Conservation (phyloP, 2,888 invertebrate species). For the Pandemis heparana region DNA sequence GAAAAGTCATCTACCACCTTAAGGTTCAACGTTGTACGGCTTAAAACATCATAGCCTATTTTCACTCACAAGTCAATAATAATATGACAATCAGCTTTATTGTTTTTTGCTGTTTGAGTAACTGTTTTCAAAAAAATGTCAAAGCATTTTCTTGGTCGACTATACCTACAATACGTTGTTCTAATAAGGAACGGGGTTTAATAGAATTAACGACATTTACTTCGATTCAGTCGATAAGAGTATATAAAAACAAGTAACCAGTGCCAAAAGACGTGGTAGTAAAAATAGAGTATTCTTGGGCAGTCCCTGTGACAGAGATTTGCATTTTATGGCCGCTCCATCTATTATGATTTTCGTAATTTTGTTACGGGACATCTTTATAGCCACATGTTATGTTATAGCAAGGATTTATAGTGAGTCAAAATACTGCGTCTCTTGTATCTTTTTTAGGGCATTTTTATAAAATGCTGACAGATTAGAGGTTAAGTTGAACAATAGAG, state of each 20-base stretch:
- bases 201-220: not conserved
- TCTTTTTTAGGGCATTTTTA: too few species aligned
- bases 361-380: not conserved
- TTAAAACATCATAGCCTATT: too few species aligned
- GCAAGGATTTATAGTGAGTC: not conserved
- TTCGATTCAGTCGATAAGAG: not conserved
- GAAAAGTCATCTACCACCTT: too few species aligned
- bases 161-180: not conserved
- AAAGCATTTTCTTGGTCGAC: too few species aligned
- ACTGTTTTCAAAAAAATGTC: too few species aligned
- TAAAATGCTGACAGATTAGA: too few species aligned
- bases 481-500: too few species aligned
- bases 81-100: too few species aligned
- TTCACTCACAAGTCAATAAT: too few species aligned
- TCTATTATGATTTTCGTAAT: constrained; percentile 4
- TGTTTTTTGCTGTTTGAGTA: too few species aligned
- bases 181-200: not conserved
- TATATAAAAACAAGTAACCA: constrained; percentile 18
- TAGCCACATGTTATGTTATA: not conserved
- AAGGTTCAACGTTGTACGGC: too few species aligned
- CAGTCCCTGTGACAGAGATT: constrained; percentile 1
- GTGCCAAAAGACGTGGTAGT: constrained; percentile 25
- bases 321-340: constrained; percentile 26
- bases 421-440: not conserved
- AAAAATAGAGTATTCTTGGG: constrained; percentile 7